These are phyloP conservation scores for Fulica atra DNA, from an alignment of 2,113 vertebrate species.

Conservation along the genomic window DNA sequence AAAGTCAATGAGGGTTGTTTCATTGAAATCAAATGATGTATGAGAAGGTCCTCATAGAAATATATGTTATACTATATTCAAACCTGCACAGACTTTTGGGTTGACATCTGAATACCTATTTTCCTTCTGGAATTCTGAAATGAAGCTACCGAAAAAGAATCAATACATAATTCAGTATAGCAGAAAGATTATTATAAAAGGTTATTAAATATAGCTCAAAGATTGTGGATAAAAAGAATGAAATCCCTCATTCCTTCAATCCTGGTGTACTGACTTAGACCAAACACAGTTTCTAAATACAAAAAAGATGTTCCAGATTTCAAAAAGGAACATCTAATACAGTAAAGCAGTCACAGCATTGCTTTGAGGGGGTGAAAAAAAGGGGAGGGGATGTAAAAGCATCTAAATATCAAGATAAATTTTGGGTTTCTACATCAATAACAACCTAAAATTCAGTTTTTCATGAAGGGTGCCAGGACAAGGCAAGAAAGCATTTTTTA, in stretches of 20 bases:
- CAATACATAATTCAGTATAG: not conserved
- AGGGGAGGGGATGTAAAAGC: accelerated
- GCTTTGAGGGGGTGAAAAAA: not conserved
- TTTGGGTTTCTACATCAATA: not conserved
- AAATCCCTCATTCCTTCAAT: not conserved
- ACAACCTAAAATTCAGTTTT: not conserved
- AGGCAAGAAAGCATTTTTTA: not conserved
- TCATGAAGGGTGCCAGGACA: not conserved
- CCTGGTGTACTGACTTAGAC: not conserved
- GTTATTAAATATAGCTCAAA: not conserved
- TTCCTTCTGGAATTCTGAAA: constrained; percentile 36
- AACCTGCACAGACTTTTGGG: not conserved
- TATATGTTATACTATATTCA: not conserved
- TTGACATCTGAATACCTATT: constrained; percentile 43
- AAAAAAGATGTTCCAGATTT: not conserved
- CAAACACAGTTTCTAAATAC: not conserved
- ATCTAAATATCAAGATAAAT: not conserved
- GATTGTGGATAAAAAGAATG: not conserved
- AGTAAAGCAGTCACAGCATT: not conserved
- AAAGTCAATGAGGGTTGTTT: constrained; percentile 27
- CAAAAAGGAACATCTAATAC: not conserved
- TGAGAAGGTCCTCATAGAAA: constrained; percentile 25
- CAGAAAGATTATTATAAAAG: not conserved
- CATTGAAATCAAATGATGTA: not conserved
- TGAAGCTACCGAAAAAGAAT: constrained; percentile 11